Conservation (phyloP, 2,888 invertebrate species). For the Loripinus fragilis region DNA sequence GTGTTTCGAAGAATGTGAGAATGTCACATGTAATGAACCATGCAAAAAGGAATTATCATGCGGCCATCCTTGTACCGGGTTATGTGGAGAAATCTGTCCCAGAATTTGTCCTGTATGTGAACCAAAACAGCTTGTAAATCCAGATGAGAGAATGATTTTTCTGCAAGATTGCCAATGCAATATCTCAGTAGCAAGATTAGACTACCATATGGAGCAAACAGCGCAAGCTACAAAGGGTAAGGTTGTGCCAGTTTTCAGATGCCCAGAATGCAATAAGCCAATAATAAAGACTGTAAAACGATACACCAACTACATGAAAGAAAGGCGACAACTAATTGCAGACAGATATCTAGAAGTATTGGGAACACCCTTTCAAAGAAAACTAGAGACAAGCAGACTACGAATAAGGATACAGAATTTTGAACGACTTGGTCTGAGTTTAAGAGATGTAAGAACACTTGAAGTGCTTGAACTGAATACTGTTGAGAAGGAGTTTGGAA, state of each 20-base stretch:
- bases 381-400: not conserved
- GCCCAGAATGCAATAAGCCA: constrained; percentile 86
- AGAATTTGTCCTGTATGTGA: constrained; percentile 86
- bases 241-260: constrained; percentile 83
- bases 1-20: constrained; percentile 80
- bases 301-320: constrained; percentile 38
- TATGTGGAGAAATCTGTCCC: constrained; percentile 89
- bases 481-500: not conserved
- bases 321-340: constrained; percentile 10
- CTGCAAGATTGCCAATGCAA: constrained; percentile 79
- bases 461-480: not conserved
- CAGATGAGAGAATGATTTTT: constrained; percentile 83
- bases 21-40: constrained; percentile 77
- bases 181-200: constrained; percentile 82
- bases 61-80: constrained; percentile 87
- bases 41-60: constrained; percentile 84
- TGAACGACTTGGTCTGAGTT: not conserved
- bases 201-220: constrained; percentile 77
- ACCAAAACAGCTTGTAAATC: constrained; percentile 83
- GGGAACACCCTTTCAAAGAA: not conserved
- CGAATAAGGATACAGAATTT: not conserved
- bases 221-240: constrained; percentile 72
- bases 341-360: not conserved
- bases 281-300: constrained; percentile 85
- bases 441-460: not conserved